Evolutionary conservation across 2,113 vertebrate genomes (phyloP), one percentile per base, ranked within the genome.

Genomic region (Urocolius indicus): DNA sequence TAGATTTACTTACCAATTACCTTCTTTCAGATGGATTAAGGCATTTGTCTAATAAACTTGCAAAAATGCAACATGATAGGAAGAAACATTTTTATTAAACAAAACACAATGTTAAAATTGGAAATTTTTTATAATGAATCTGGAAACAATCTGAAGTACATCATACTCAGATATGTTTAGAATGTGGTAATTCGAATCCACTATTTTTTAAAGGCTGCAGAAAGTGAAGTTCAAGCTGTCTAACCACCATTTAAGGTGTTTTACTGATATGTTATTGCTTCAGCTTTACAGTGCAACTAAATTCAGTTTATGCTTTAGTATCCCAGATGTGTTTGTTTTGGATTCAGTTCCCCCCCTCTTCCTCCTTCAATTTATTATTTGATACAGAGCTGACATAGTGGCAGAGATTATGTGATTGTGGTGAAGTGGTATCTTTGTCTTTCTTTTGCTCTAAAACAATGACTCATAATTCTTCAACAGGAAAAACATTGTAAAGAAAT

Each of bases 331-430:
- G 61, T 61, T 18, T 30, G 2, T 6, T 73, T 67, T 45, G 14
- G 20, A 13, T 57, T 54, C 19, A 18, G 10, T 36, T 26, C 16
- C 6, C 4, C 8, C 4, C 8, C 20, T 16, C 46, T 48, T 48
- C 15, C 8, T 5, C 7, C 9, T 16, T 13, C 8, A 34, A 30
- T 82, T 94, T 92, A 66, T 91, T 93, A 72, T 93, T 90, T 61
- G 85, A 85, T 78, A 43, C 61, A 80, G 51, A 91, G 82, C 21
- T 89, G 73, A 91, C 83, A 85, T 55, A 90, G 73, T 80, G 32
- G 72, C 71, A 96, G 93, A 95, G 62, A 91, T 82, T 88, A 59
- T 66, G 10, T 81, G 59, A 9, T 32, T 95, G 62, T 79, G 71
- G 49, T 82, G 59, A 85, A 46, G 57, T 55, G 30, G 49, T 52